A percentile compares a stretch with the other conserved stretches of the same genome.
phyloP scores from a whole-genome alignment of 2,797 vertebrate genomes.

The Pseudochirops cupreus region DNA sequence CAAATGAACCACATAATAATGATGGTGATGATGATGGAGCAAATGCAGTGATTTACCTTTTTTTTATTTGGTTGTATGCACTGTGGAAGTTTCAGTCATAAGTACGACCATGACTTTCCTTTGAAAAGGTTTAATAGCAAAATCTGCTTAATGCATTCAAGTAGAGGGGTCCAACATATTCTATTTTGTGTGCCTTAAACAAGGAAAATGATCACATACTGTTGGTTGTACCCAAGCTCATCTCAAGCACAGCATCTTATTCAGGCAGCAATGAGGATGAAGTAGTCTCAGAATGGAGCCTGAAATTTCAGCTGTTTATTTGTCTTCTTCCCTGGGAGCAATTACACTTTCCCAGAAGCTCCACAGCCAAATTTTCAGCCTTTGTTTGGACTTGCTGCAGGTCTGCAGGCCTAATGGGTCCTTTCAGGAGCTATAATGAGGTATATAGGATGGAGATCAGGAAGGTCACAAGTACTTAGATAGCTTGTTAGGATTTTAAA shows the following conservation, averaged over 20 bases:
- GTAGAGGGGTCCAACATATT: not conserved
- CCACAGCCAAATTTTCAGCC: conserved; percentile 41
- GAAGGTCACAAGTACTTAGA: conserved; percentile 43
- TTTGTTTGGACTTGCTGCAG: conserved; percentile 57
- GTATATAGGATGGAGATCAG: conserved; percentile 45
- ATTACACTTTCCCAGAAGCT: conserved; percentile 65
- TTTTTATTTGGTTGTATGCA: not conserved
- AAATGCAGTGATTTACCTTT: not conserved
- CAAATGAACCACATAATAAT: not conserved
- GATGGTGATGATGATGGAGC: not conserved
- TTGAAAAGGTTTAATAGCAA: not conserved
- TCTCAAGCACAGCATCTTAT: conserved; percentile 4
- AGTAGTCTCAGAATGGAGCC: not conserved
- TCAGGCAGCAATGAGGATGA: not conserved
- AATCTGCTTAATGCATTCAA: not conserved
- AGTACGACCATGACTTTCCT: conserved; percentile 8
- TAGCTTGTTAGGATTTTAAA: conserved; percentile 56
- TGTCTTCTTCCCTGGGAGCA: conserved; percentile 51
- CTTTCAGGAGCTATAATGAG: conserved; percentile 65
- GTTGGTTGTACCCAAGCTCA: not conserved
- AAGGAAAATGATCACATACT: not conserved
- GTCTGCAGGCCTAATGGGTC: conserved; percentile 45
- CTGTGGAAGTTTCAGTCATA: conserved; percentile 8
- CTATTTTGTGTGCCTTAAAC: not conserved
- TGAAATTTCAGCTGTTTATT: conserved; percentile 42